Evolutionary conservation across 2,888 invertebrate genomes (phyloP).

Genomic region (Drosophila atroscutellata): DNA sequence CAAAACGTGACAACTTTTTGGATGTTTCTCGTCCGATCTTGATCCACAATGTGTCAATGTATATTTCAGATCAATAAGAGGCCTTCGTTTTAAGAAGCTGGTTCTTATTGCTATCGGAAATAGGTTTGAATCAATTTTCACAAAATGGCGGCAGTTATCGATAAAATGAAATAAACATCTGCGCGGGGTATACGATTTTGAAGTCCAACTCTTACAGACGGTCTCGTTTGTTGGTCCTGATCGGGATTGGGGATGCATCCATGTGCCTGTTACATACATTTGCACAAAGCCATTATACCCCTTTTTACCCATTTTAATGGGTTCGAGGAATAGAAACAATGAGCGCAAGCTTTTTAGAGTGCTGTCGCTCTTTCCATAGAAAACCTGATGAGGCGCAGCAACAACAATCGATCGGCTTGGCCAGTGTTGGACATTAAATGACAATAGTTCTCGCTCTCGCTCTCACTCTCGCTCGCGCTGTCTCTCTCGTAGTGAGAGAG

Average conservation of each 20-base stretch:
- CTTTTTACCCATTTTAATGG: not conserved
- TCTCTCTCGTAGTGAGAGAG: conserved; percentile 5
- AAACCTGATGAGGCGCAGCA: conserved; percentile 59
- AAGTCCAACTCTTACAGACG: not conserved
- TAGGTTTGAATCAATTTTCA: no score
- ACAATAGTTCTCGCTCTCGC: conserved; percentile 18
- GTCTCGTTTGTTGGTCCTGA: not conserved
- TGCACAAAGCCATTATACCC: not conserved
- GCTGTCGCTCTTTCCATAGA: conserved; percentile 16
- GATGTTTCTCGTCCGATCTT: not conserved
- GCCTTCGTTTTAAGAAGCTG: no score
- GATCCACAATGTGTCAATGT: no score
- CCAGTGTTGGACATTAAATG: conserved; percentile 55
- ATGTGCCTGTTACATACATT: not conserved
- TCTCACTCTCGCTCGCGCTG: conserved; percentile 2
- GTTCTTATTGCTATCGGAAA: no score
- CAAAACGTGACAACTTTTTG: not conserved
- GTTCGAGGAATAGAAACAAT: conserved; percentile 8
- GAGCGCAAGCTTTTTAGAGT: conserved; percentile 29
- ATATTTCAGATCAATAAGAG: no score
- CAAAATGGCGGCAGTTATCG: no score
- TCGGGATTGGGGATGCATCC: not conserved
- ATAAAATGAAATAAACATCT: no score
- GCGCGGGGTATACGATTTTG: no score
- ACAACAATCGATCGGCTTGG: conserved; percentile 18